These are phyloP conservation scores for Drosophila erecta DNA, from an alignment of 1,140 invertebrate genomes.

Conservation along the genomic window DNA sequence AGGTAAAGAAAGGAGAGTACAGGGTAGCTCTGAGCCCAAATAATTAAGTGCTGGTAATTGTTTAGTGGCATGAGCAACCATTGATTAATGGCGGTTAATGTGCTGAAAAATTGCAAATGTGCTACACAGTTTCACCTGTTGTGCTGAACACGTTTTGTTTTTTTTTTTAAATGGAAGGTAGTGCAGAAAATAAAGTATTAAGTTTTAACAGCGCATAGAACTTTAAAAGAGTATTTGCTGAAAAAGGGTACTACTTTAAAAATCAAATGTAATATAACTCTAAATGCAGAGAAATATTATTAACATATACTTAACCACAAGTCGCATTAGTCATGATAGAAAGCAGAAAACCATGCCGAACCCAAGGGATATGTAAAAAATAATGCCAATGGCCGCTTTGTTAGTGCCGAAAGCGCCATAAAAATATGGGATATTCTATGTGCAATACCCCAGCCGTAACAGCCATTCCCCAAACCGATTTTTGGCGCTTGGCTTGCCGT, in stretches of 20 bases:
- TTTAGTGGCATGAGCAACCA: constrained; percentile 13
- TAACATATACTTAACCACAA: no score
- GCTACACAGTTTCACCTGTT: constrained; percentile 15
- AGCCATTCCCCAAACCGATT: constrained; percentile 8
- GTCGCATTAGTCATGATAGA: no score
- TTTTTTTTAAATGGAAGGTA: background rate
- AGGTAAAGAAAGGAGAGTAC: constrained; percentile 3
- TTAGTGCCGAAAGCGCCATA: background rate
- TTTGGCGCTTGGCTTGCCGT: constrained; percentile 40
- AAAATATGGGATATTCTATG: constrained; percentile 35
- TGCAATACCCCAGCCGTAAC: background rate
- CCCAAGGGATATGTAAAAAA: background rate
- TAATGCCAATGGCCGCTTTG: background rate
- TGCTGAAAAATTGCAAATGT: constrained; percentile 35
- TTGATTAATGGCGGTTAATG: constrained; percentile 30
- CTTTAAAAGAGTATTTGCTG: no score
- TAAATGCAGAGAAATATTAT: no score
- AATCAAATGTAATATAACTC: background rate
- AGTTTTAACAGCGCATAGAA: no score
- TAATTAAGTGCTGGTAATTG: constrained; percentile 30
- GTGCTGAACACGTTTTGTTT: constrained; percentile 3
- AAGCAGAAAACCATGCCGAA: no score
- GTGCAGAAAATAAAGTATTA: background rate
- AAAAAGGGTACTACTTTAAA: background rate
- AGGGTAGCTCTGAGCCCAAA: constrained; percentile 7